These are phyloP conservation scores for Leptodactylus fallax DNA, from an alignment of 2,797 vertebrate species.

Conservation along the genomic window DNA sequence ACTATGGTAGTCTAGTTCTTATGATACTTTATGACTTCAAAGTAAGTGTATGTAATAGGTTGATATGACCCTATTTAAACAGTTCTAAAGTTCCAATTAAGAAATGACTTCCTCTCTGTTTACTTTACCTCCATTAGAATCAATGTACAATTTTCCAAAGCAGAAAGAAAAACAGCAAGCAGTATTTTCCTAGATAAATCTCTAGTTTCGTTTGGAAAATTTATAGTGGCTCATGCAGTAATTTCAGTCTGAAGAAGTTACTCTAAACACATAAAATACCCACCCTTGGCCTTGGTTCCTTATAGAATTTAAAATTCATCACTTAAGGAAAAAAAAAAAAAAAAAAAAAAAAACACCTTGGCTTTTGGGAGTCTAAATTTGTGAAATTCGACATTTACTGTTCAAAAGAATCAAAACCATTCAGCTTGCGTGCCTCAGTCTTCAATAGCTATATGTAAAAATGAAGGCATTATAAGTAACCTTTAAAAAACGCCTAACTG, in stretches of 20 bases:
- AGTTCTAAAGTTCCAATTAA: constrained; percentile 20
- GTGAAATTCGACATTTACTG: constrained; percentile 28
- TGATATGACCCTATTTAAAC: constrained; percentile 6
- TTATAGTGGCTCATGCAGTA: constrained; percentile 9
- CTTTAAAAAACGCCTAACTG: constrained; percentile 21
- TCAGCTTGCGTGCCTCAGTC: constrained; percentile 3
- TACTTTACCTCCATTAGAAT: constrained; percentile 13
- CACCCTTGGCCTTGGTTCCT: constrained; percentile 28
- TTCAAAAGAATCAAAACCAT: constrained; percentile 43
- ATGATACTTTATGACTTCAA: not conserved
- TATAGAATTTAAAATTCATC: constrained; percentile 3
- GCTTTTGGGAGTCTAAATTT: constrained; percentile 23
- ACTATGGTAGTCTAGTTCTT: not conserved
- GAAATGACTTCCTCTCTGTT: constrained; percentile 26
- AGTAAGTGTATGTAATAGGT: constrained; percentile 10
- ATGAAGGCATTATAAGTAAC: constrained; percentile 28
- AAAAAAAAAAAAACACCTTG: constrained; percentile 1
- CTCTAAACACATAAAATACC: constrained; percentile 25
- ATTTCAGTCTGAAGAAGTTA: constrained; percentile 30
- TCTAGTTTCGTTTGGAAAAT: constrained; percentile 8
- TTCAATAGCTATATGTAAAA: constrained; percentile 37
- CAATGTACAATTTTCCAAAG: constrained; percentile 16
- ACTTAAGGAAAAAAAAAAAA: constrained; percentile 2
- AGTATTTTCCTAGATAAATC: constrained; percentile 37
- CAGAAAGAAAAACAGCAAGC: constrained; percentile 40